Evolutionary conservation across 1,140 invertebrate genomes (phyloP).

Genomic region (Muscidifurax raptorellus): DNA sequence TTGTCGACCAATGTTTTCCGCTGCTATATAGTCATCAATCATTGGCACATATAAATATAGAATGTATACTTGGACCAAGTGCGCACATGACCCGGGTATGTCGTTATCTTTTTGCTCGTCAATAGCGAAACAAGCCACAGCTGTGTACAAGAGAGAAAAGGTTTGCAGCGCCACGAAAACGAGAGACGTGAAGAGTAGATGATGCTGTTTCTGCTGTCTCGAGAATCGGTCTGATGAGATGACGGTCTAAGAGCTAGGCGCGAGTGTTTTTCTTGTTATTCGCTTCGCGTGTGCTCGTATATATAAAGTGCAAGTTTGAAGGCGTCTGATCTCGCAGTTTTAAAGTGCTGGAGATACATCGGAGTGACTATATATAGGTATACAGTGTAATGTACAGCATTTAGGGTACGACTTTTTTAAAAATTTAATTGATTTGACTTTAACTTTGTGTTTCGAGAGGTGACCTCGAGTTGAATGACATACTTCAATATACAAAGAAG

Average conservation of each 20-base stretch:
- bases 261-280: background rate
- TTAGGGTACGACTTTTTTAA: background rate
- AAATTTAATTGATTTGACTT: background rate
- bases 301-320: too few species aligned
- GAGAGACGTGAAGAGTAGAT: background rate
- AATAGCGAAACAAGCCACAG: background rate
- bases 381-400: background rate
- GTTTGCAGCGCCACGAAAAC: background rate
- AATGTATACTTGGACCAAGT: too few species aligned
- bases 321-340: background rate
- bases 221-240: conserved; percentile 6
- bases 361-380: background rate
- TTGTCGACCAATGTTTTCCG: too few species aligned
- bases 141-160: background rate
- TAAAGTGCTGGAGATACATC: background rate
- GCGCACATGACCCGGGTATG: too few species aligned
- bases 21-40: too few species aligned
- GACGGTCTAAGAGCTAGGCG: background rate
- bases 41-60: too few species aligned
- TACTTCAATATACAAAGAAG: too few species aligned
- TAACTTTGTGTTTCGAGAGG: too few species aligned
- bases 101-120: background rate
- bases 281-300: too few species aligned
- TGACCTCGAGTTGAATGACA: too few species aligned
- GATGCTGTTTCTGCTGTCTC: background rate